These are phyloP conservation scores for Agrilus planipennis DNA, from an alignment of 1,140 invertebrate species.

Conservation along the genomic window DNA sequence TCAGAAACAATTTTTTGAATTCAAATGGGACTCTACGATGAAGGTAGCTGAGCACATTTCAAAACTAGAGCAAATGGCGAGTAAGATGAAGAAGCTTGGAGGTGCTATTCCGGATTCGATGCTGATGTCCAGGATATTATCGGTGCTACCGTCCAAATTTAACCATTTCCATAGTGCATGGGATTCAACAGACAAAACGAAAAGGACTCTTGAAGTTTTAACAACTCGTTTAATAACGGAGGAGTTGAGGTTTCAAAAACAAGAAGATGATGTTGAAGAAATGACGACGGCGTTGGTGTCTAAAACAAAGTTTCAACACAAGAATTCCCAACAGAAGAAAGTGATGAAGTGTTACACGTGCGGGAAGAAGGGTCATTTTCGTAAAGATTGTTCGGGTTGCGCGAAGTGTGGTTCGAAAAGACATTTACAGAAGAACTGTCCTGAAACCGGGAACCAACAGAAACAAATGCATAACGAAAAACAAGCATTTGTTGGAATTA, in stretches of 20 bases:
- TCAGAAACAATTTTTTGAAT: conserved; percentile 25
- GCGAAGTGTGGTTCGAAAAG: too few relatives aligned
- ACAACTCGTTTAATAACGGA: not conserved
- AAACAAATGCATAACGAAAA: too few relatives aligned
- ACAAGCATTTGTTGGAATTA: too few relatives aligned
- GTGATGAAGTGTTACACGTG: not conserved
- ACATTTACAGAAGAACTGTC: too few relatives aligned
- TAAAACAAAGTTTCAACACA: too few relatives aligned
- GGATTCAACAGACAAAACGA: conserved; percentile 10
- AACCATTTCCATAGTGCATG: conserved; percentile 16
- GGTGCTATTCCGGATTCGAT: conserved; percentile 18
- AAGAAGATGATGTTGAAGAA: conserved; percentile 2
- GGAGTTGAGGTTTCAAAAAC: conserved; percentile 1
- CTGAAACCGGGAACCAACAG: too few relatives aligned
- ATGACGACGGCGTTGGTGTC: too few relatives aligned
- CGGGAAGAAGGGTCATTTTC: not conserved
- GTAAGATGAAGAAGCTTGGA: conserved; percentile 16
- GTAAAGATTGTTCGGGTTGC: not conserved
- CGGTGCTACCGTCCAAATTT: conserved; percentile 16
- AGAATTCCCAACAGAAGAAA: too few relatives aligned
- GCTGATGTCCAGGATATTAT: conserved; percentile 23
- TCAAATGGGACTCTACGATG: conserved; percentile 10
- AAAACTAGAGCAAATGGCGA: conserved; percentile 13
- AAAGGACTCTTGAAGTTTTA: conserved; percentile 12
- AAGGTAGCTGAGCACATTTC: conserved; percentile 15